Evolutionary conservation across 2,113 vertebrate species (phyloP).

Genomic region (Chroicocephalus ridibundus): DNA sequence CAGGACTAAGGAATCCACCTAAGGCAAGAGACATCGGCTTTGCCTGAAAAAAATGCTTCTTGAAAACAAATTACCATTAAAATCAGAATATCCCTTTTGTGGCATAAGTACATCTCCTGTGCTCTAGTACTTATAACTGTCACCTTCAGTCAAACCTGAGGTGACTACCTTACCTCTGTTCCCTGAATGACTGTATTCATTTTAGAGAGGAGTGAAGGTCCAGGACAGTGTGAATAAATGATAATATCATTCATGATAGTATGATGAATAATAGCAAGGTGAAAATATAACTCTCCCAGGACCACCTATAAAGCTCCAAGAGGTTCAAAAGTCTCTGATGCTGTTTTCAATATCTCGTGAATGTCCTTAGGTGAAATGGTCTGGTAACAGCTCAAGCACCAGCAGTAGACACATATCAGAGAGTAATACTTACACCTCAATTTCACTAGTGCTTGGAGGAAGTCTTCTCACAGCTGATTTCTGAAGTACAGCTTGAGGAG

Average conservation of each 20-base stretch:
- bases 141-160: background rate
- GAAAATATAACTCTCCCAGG: background rate
- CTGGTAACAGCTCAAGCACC: background rate
- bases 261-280: background rate
- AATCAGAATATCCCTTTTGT: background rate
- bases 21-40: background rate
- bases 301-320: background rate
- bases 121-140: background rate
- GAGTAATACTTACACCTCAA: background rate
- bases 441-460: background rate
- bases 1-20: background rate
- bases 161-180: background rate
- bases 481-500: background rate
- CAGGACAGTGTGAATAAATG: background rate
- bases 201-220: background rate
- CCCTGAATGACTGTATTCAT: background rate
- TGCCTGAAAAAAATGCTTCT: background rate
- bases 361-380: background rate
- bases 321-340: background rate
- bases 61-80: background rate
- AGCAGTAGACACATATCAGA: background rate
- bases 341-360: fast-evolving
- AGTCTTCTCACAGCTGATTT: background rate
- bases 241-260: background rate
- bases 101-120: background rate